Evolutionary conservation across 2,888 invertebrate species (phyloP).

Genomic region (Toxonevra muliebris): DNA sequence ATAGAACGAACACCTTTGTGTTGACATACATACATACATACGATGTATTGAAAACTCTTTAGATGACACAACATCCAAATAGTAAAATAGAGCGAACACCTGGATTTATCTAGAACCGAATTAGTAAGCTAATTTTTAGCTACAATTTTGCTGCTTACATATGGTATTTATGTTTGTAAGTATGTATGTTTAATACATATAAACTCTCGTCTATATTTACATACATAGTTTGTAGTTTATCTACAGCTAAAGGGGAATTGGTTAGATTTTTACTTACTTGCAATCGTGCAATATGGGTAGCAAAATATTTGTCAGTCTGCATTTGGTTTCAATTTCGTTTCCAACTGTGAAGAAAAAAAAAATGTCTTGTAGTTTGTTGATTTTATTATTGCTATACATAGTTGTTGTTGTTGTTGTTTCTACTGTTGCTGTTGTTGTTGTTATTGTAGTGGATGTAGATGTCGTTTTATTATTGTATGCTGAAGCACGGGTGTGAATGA

Average conservation of each 20-base stretch:
- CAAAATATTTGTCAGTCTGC: neutral
- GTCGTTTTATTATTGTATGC: conserved; percentile 4
- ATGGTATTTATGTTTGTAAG: neutral
- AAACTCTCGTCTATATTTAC: too few species aligned
- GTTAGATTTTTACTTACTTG: neutral
- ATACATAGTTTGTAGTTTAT: neutral
- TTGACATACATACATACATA: neutral
- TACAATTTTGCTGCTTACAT: neutral
- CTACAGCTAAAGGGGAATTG: neutral
- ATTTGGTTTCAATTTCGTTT: neutral
- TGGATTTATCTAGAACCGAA: conserved; percentile 37
- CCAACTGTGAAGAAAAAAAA: too few species aligned
- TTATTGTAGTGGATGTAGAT: too few species aligned
- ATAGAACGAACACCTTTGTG: neutral
- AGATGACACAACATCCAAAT: neutral
- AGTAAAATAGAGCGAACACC: conserved; percentile 29
- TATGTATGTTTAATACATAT: too few species aligned
- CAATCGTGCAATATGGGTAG: neutral
- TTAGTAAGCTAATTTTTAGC: conserved; percentile 26
- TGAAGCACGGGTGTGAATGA: conserved; percentile 27
- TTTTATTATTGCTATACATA: too few species aligned
- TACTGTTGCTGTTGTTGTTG: too few species aligned
- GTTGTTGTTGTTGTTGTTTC: too few species aligned
- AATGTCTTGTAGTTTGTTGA: too few species aligned
- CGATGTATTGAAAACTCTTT: conserved; percentile 4